phyloP scores from a whole-genome alignment of 1,140 invertebrate species.

The Epicauta chinensis region DNA sequence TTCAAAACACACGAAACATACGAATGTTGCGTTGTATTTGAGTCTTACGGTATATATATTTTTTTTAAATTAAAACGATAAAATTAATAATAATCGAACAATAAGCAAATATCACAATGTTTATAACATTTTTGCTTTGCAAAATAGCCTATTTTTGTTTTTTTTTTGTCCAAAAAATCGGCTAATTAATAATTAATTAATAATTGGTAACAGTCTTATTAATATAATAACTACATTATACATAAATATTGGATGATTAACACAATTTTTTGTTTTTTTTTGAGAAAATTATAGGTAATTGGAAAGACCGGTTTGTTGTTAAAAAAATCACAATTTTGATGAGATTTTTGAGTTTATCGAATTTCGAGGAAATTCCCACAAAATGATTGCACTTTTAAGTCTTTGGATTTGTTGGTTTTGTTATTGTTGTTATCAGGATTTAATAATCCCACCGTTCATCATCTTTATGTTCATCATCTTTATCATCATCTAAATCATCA shows the following conservation, averaged over 20 bases:
- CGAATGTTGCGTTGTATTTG: no score
- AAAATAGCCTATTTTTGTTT: conserved; percentile 26
- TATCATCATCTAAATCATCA: conserved; percentile 19
- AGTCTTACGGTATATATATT: neutral
- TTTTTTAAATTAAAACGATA: conserved; percentile 19
- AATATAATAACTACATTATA: conserved; percentile 37
- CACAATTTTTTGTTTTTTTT: neutral
- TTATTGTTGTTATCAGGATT: conserved; percentile 18
- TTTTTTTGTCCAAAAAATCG: conserved; percentile 22
- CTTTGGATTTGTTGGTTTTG: conserved; percentile 13
- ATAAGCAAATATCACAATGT: conserved; percentile 39
- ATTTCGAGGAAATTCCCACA: conserved; percentile 21
- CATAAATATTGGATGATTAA: conserved; percentile 26
- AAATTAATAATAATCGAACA: conserved; percentile 24
- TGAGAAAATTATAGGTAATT: conserved; percentile 10
- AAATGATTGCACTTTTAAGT: conserved; percentile 35
- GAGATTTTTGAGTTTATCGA: conserved; percentile 17
- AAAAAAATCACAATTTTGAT: conserved; percentile 27
- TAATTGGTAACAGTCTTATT: conserved; percentile 45
- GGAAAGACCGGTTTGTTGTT: no score
- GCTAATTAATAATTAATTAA: conserved; percentile 23
- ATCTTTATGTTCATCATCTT: conserved; percentile 31
- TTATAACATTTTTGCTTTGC: conserved; percentile 37
- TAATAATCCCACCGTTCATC: conserved; percentile 45
- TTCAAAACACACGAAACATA: no score